Percentiles rank a stretch among this genome's conserved stretches.
These are phyloP conservation scores for Cryptoblepharus egeriae DNA, from an alignment of 2,797 vertebrate species.

Conservation along the genomic window DNA sequence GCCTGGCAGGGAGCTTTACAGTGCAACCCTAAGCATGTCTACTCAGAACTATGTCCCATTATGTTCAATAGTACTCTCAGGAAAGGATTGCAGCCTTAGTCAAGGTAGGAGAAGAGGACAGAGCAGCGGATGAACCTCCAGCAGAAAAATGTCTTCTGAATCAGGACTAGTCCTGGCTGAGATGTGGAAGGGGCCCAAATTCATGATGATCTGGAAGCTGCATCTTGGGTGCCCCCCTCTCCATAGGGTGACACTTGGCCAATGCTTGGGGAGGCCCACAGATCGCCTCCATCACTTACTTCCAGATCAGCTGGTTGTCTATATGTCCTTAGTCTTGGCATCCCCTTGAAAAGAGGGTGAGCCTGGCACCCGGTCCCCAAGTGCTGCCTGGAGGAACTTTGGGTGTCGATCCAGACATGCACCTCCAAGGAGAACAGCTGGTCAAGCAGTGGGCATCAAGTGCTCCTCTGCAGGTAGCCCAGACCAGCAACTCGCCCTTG, in stretches of 20 bases:
- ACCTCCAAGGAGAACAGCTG: too few species aligned
- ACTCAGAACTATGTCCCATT: too few species aligned
- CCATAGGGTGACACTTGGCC: background rate
- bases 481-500: background rate
- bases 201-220: background rate
- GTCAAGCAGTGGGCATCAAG: background rate
- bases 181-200: too few species aligned
- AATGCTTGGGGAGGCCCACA: background rate
- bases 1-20: conserved; percentile 20
- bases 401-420: background rate
- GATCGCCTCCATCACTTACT: too few species aligned
- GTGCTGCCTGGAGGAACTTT: background rate
- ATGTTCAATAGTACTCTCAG: too few species aligned
- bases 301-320: background rate
- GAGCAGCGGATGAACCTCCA: background rate
- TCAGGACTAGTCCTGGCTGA: background rate
- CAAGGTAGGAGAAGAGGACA: conserved; percentile 15
- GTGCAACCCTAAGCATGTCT: too few species aligned
- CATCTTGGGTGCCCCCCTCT: too few species aligned
- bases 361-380: too few species aligned
- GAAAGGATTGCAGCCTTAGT: too few species aligned
- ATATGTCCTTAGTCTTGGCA: background rate
- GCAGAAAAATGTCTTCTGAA: background rate
- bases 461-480: too few species aligned
- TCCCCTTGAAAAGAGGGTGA: background rate